These are phyloP conservation scores for Rotaria sp. DNA, from an alignment of 2,888 invertebrate genomes.

Conservation along the genomic window DNA sequence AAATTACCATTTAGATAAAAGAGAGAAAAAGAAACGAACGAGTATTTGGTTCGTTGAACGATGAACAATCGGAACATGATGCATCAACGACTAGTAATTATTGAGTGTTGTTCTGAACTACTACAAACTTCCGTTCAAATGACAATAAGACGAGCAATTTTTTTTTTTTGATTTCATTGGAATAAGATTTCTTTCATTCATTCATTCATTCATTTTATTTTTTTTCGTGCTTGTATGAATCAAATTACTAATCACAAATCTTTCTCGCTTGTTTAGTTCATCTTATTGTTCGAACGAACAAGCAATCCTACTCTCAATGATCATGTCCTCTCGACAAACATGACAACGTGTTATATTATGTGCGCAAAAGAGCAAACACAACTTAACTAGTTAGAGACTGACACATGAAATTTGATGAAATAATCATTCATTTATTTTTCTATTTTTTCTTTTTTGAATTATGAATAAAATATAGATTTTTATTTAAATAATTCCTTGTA, in stretches of 20 bases:
- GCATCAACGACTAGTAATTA: slow-evolving; percentile 15
- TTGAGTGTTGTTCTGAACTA: slow-evolving; percentile 19
- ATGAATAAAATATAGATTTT: background rate
- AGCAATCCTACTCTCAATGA: background rate
- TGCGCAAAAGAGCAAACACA: background rate
- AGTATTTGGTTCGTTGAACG: slow-evolving; percentile 15
- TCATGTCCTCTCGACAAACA: slow-evolving; percentile 6
- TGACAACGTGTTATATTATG: slow-evolving; percentile 6
- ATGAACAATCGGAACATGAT: slow-evolving; percentile 19
- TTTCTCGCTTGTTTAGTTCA: background rate
- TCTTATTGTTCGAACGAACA: slow-evolving; percentile 9
- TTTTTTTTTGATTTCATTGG: slow-evolving; percentile 10
- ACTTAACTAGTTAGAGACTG: background rate
- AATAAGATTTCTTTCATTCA: background rate
- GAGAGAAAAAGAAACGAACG: background rate
- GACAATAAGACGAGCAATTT: slow-evolving; percentile 17
- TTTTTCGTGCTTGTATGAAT: slow-evolving; percentile 3
- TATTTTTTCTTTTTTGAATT: background rate
- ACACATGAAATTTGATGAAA: background rate
- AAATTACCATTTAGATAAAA: slow-evolving; percentile 24
- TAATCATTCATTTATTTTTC: background rate
- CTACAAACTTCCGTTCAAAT: slow-evolving; percentile 14
- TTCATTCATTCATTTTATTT: background rate
- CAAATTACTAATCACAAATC: slow-evolving; percentile 13
- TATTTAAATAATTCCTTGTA: background rate